These are phyloP conservation scores for Drosophila sp. DNA, from an alignment of 1,140 invertebrate species.

Conservation along the genomic window DNA sequence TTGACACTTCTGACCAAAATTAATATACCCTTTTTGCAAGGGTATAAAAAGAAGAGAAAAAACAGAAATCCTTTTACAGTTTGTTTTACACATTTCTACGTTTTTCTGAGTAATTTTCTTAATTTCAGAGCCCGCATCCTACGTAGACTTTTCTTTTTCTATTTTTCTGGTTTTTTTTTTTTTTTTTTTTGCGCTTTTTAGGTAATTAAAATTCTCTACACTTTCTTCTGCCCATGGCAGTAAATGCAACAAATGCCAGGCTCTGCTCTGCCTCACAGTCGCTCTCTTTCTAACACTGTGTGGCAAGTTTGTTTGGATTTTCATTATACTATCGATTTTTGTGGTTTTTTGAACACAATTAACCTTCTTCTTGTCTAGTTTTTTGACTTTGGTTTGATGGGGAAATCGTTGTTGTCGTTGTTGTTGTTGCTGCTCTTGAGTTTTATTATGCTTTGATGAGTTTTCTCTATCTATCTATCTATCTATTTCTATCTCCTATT, in stretches of 20 bases:
- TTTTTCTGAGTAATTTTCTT: constrained; percentile 31
- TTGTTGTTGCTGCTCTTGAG: constrained; percentile 26
- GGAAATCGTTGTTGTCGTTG: constrained; percentile 30
- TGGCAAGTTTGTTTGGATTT: constrained; percentile 49
- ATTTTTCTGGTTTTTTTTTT: background rate
- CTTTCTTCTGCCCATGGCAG: constrained; percentile 9
- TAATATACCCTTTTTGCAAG: too few species aligned
- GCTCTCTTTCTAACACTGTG: constrained; percentile 18
- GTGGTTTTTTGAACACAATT: constrained; percentile 58
- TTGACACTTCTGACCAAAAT: too few species aligned
- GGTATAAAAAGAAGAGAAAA: background rate
- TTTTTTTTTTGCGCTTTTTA: constrained; percentile 35
- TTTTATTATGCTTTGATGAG: constrained; percentile 26
- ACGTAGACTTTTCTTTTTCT: constrained; percentile 5
- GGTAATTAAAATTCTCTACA: constrained; percentile 16
- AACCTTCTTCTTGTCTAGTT: constrained; percentile 31
- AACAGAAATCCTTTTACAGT: constrained; percentile 27
- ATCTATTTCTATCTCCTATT: constrained; percentile 22
- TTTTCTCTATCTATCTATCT: constrained; percentile 22
- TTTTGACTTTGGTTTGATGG: constrained; percentile 37
- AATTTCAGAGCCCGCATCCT: constrained; percentile 19
- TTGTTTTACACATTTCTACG: constrained; percentile 52
- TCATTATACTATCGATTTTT: constrained; percentile 61
- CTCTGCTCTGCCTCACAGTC: background rate
- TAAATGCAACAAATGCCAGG: constrained; percentile 5